These are phyloP conservation scores for Pseudochirops corinnae DNA, from an alignment of 2,797 vertebrate species.

Conservation along the genomic window DNA sequence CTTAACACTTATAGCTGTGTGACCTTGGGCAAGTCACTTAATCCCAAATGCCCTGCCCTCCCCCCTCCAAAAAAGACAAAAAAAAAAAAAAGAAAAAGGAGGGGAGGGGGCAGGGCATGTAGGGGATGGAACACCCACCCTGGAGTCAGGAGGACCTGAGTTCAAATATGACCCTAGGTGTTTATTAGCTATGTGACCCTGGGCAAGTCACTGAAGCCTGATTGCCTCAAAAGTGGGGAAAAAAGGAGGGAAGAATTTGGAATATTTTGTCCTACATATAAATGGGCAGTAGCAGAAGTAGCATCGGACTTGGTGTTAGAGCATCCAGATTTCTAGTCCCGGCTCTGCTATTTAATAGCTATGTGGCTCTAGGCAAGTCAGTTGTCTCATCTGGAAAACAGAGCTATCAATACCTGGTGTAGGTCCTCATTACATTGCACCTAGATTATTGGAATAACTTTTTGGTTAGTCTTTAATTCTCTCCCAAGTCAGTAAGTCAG, in stretches of 20 bases:
- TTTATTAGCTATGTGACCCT: neutral
- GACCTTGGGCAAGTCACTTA: neutral
- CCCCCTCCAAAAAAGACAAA: too few relatives aligned
- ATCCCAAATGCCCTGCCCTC: neutral
- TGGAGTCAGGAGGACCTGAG: neutral
- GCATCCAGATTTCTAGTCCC: neutral
- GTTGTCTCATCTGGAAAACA: neutral
- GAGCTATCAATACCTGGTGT: neutral
- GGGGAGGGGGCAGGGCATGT: neutral
- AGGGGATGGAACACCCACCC: too few relatives aligned
- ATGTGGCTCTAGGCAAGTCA: neutral
- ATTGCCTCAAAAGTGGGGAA: neutral
- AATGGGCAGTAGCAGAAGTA: neutral
- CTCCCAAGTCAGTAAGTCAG: neutral
- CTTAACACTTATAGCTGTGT: neutral
- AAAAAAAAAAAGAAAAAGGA: neutral
- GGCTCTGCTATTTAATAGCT: neutral
- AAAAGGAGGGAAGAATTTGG: neutral
- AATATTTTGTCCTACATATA: neutral
- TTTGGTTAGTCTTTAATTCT: neutral
- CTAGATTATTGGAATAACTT: neutral
- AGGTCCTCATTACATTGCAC: neutral
- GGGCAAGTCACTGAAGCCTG: neutral
- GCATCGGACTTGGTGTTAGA: neutral
- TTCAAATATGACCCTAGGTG: neutral